Base-by-base conservation (phyloP, 2,797 vertebrate species). In the Xiphophorus birchmanni region DNA sequence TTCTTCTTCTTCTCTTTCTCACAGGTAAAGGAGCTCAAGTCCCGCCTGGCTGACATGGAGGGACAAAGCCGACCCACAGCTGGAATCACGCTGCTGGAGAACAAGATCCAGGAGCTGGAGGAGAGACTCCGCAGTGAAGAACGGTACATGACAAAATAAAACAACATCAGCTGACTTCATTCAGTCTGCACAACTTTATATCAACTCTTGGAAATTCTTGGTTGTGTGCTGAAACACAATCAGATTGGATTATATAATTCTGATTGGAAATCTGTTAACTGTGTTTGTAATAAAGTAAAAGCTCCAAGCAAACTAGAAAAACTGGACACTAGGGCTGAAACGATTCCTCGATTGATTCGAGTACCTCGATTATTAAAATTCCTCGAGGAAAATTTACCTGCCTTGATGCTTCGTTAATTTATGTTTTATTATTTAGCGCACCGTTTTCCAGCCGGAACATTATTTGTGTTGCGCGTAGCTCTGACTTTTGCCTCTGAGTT, bases 1-100 rank as follows among this genome's bases (percentile, higher is more conserved):
- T 0, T 50, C 2, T 50, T 48, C 0, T 67, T 63, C 45, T 0
- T 12, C 4, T 74, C 54, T 45, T 0, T 12, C 4, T 75, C 54
- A 47, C 82, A 99, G 98, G 89, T 97, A 69, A 99, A 99, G 92
- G 98, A 99, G 84, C 79, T 98, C 90, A 98, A 95, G 94, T 95
- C 88, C 48, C 97, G 97, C 0, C 35, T 99, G 90, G 95, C 97
- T 2, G 97, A 96, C 88, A 92, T 95, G 6, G 97, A 98, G 92
- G 96, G 96, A 32, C 96, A 96, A 88, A 87, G 94, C 50, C 96
- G 97, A 7, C 96, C 97, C 67, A 91, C 87, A 0, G 80, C 93
- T 83, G 97, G 92, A 80, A 3, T 97, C 73, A 69, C 94, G 0
- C 95, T 97, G 84, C 94, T 99, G 84, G 98, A 99, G 80, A 95